phyloP scores from a whole-genome alignment of 2,113 vertebrate species.

The Turdus rufiventris region DNA sequence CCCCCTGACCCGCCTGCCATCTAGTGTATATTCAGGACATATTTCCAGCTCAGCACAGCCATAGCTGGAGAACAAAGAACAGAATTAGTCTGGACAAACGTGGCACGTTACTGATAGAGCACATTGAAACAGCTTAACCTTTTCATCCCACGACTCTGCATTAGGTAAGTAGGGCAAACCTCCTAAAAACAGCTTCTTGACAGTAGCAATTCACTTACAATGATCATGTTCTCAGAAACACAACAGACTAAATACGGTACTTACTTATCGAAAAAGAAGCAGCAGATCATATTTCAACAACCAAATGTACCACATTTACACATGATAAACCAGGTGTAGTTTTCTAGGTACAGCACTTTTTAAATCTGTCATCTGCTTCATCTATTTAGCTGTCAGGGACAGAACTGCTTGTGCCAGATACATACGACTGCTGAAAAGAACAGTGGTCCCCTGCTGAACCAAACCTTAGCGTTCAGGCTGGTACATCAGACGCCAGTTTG shows the following conservation, averaged over 20 bases:
- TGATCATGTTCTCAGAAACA: not conserved
- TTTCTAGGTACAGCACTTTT: not conserved
- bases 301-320: not conserved
- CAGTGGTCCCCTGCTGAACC: not conserved
- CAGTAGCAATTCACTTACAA: not conserved
- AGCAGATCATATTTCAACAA: not conserved
- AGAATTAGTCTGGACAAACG: not conserved
- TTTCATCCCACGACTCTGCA: not conserved
- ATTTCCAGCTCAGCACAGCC: not conserved
- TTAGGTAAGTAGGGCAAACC: not conserved
- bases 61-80: conserved; percentile 27
- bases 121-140: not conserved
- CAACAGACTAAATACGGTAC: not conserved
- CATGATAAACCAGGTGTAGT: not conserved
- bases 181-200: not conserved
- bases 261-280: not conserved
- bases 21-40: conserved; percentile 15
- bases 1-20: conserved; percentile 34
- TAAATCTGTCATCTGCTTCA: not conserved
- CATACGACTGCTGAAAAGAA: not conserved
- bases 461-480: not conserved
- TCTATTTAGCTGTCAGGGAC: not conserved
- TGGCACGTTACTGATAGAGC: accelerated
- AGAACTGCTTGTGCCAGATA: not conserved
- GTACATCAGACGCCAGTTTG: not conserved